Evolutionary conservation across 2,113 vertebrate species (phyloP), one percentile per base, ranked within the genome.

Genomic region (Nymphicus hollandicus): DNA sequence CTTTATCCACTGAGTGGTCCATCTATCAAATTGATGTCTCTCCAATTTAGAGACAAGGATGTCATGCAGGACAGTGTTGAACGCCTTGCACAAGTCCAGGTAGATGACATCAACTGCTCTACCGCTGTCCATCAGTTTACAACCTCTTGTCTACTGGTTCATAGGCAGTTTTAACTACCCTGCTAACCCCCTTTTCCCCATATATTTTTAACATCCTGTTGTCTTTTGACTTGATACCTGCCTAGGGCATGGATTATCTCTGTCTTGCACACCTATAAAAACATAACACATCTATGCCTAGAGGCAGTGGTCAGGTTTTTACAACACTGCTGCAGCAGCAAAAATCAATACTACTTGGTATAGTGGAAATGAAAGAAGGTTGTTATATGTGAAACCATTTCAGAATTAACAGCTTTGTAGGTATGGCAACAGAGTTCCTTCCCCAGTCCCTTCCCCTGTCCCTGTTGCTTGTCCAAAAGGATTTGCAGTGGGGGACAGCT

Each of bases 351-450:
- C 17, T 18, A n/a, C 16, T 25, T 29, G 56, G 33, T 65, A 31
- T 1, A 61, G 77, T 0, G 0, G 88, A 81, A 93, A 73, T 39
- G 25, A 93, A 91, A 58, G 71, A 53, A 81, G 17, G 47, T 35
- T 92, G 61, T 47, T 88, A 14, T n/a, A 68, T 1, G 8, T 74
- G 65, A 74, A 88, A 81, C 65, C 24, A 50, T 68, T 81, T 35
- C 74, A 86, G 83, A 86, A 71, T 92, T 93, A 95, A 66, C 39
- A 81, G 56, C 65, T 91, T 61, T 49, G 77, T 43, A 79, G 77
- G 65, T 71, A 71, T 35, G 61, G 84, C 39, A 96, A 55, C 52
- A n/a, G 31, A 91, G 37, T 25, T 65, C 49, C 22, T 56, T 56
- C 63, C 33, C 63, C 69, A 41, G 76, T 93, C 35, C 44, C n/a